Evolutionary conservation across 2,113 vertebrate genomes (phyloP), one percentile per base, ranked within the genome.

Genomic region (Condylura cristata): DNA sequence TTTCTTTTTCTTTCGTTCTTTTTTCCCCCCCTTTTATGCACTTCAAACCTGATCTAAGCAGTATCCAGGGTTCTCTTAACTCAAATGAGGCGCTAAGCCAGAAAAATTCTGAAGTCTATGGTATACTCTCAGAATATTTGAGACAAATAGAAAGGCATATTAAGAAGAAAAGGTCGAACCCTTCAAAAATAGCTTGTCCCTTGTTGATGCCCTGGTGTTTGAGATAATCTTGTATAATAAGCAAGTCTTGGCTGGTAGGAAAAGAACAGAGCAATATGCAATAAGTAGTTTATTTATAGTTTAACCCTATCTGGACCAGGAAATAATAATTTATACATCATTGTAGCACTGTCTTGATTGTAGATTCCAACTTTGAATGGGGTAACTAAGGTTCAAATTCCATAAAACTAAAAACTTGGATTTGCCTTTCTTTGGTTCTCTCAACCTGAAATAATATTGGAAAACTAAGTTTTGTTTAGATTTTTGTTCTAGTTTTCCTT

Each of bases 11-110:
- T n/a, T n/a, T n/a, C n/a, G n/a, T n/a, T n/a, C n/a, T n/a, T n/a
- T n/a, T n/a, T n/a, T n/a, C n/a, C n/a, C n/a, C n/a, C 51, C 74
- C 26, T 74, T 95, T 71, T 83, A 70, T 92, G 79, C 26, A 26
- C 76, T 91, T 95, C 95, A 94, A 87, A 95, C 80, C 82, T 93
- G 89, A 80, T 97, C 93, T 91, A 95, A 96, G 71, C 39, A 96
- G 71, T n/a, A 72, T 30, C 53, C 84, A 89, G 78, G 44, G 37
- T 34, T 70, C 85, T 97, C 89, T 96, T 60, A 96, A 91, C 80
- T 95, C 86, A 94, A 92, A 91, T 51, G 70, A 96, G 94, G 34
- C 82, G 86, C 63, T 94, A 68, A 88, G 65, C 48, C 80, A 70
- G 84, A 70, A 56, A 78, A 86, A 93, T 83, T 93, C 84, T 94